Conservation (phyloP, 2,888 invertebrate species). For the Torymus tubicola region DNA sequence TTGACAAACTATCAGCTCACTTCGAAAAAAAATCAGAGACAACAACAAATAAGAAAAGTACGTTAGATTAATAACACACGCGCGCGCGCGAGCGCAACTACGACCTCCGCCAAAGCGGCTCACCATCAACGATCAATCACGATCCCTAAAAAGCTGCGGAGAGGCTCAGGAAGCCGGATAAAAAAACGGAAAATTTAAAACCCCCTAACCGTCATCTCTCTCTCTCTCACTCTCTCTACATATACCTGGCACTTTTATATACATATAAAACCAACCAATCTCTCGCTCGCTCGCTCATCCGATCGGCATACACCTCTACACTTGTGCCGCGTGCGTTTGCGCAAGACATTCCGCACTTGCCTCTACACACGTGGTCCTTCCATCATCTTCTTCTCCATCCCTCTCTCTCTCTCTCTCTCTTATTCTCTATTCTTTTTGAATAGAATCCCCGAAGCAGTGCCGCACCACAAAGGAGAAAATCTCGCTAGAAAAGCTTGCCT, state of each 20-base stretch:
- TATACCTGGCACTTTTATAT: too few species aligned
- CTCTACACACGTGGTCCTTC: conserved; percentile 39
- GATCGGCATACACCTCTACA: conserved; percentile 60
- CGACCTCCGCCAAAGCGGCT: not conserved
- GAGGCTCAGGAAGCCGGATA: too few species aligned
- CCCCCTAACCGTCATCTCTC: too few species aligned
- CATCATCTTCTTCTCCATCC: not conserved
- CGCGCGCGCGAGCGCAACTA: too few species aligned
- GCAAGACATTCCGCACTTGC: conserved; percentile 75
- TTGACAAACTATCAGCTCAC: too few species aligned
- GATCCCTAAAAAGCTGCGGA: not conserved
- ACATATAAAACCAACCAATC: conserved; percentile 6
- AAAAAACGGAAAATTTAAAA: too few species aligned
- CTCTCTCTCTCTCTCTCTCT: conserved; percentile 8
- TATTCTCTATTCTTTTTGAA: conserved; percentile 6
- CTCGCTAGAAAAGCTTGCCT: conserved; percentile 62
- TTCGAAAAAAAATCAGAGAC: too few species aligned
- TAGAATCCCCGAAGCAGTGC: conserved; percentile 16
- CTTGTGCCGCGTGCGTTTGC: conserved; percentile 71
- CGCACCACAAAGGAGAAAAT: conserved; percentile 52
- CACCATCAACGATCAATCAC: not conserved
- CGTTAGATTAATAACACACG: too few species aligned
- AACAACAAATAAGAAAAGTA: too few species aligned
- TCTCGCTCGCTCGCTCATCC: not conserved
- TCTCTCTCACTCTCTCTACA: too few species aligned